Base-by-base conservation (phyloP, 2,113 vertebrate species). In the Poeciliopsis occidentalis region DNA sequence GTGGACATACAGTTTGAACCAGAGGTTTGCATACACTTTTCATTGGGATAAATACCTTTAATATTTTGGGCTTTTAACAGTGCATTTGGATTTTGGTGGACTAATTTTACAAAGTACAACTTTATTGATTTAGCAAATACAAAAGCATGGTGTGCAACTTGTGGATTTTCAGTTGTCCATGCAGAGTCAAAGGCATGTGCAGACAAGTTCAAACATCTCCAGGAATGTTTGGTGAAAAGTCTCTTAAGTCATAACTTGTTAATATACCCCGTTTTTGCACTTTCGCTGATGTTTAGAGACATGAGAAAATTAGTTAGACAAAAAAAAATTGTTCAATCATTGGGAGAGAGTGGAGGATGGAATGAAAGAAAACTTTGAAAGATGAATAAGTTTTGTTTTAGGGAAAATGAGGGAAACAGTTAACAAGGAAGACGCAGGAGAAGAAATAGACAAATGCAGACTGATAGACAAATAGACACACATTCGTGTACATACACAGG, bases 401-500 rank as follows among this genome's bases (percentile, higher is more conserved):
- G 29, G 12, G 12, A 54, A 44, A 24, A 39, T 71, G 24, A 31
- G 37, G 29, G 29, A n/a, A 64, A 68, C 73, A 22, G 10, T 8
- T 24, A 32, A n/a, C 13, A 67, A 34, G 66, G 7, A 64, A 15
- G 31, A 83, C 32, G 44, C 1, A 64, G 66, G 76, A 68, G 62
- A 37, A 68, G 44, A 47, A 47, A 47, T 5, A 22, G 29, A 67
- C 64, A 84, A 22, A 11, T 32, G 65, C 47, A 62, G 70, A 32
- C 66, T 78, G 64, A 81, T 41, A 70, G 67, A 80, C 84, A 83
- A 17, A 87, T 51, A 78, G 63, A 80, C 2, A 81, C 64, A 81
- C 54, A 41, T 17, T 8, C 12, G 24, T 17, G 64, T 30, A 41
- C 3, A 80, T 30, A 67, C 41, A 13, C 78, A 72, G 68, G 51